Base-by-base conservation (phyloP, 2,888 invertebrate species). In the Ennomos fuscantarius region DNA sequence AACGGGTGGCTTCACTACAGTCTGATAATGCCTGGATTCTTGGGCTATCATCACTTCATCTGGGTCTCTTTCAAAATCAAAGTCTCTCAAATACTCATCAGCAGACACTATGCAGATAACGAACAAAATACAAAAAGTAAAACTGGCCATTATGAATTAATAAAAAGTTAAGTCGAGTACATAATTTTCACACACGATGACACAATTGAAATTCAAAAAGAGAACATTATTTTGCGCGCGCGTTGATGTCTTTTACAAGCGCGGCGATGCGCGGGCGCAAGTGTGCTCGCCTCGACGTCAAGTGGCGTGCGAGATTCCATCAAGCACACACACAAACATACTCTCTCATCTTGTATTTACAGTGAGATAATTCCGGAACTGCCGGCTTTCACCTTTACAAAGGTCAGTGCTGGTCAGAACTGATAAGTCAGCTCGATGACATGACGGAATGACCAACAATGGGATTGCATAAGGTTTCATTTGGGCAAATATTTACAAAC, bases 341-440 rank as follows among this genome's bases (percentile, higher is more conserved):
- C 74, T 72, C 84, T 82, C 82, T 78, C 82, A 81, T 83, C 81
- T 79, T 64, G 75, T 79, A 79, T 82, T 78, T 79, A 79, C 84
- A 86, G 86, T 87, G 86, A 84, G 84, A 82, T 87, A 81, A 74
- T 87, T 70, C 91, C 90, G 90, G 91, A 91, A 86, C 88, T 89
- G 66, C 60, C 76, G 68, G 84, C 90, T 91, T 90, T 90, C 90
- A 82, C 91, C 78, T 54, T 10, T 41, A 61, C 62, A 72, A 73
- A 65, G 86, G 89, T 86, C 84, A 82, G 68, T 65, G 69, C 62
- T 78, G 76, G 76, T 78, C 79, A 78, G 70, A 79, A 80, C 61
- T 81, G 82, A 81, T 80, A 79, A 77, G 72, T 75, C 73, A 69
- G 73, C 57, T 60, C 65, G 72, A 77, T 78, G 76, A 74, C 69